phyloP scores from a whole-genome alignment of 2,113 vertebrate species.

The Corydoras maculifer region DNA sequence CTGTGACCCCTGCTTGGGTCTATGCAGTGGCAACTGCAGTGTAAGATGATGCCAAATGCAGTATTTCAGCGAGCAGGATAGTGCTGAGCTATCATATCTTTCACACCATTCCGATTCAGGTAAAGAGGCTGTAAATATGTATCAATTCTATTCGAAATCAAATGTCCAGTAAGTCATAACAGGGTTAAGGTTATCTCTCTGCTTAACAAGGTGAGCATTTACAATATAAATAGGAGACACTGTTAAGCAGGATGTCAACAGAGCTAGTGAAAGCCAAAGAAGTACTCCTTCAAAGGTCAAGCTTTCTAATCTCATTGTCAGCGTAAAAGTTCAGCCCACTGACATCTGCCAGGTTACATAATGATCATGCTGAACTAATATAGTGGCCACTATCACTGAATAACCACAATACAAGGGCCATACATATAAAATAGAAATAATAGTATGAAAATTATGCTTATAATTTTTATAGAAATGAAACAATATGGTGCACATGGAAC shows the following conservation, averaged over 20 bases:
- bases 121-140: conserved; percentile 3
- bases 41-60: conserved; percentile 30
- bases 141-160: too few species aligned
- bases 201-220: not conserved
- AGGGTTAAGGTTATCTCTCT: too few species aligned
- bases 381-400: not conserved
- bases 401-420: too few species aligned
- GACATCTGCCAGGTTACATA: conserved; percentile 6
- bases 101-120: conserved; percentile 12
- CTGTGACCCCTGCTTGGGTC: conserved; percentile 26
- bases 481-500: too few species aligned
- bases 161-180: too few species aligned
- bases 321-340: conserved; percentile 6
- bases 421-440: too few species aligned
- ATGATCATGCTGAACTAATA: not conserved
- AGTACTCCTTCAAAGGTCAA: conserved; percentile 17
- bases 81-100: conserved; percentile 33
- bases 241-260: not conserved
- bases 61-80: conserved; percentile 3
- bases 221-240: not conserved
- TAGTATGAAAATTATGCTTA: too few species aligned
- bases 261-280: not conserved
- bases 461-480: too few species aligned
- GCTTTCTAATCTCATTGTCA: conserved; percentile 18
- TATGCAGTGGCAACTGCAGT: conserved; percentile 33